A percentile compares a stretch with the other conserved stretches of the same genome.
Conservation (phyloP, 2,113 vertebrate species). For the Columba janthina region DNA sequence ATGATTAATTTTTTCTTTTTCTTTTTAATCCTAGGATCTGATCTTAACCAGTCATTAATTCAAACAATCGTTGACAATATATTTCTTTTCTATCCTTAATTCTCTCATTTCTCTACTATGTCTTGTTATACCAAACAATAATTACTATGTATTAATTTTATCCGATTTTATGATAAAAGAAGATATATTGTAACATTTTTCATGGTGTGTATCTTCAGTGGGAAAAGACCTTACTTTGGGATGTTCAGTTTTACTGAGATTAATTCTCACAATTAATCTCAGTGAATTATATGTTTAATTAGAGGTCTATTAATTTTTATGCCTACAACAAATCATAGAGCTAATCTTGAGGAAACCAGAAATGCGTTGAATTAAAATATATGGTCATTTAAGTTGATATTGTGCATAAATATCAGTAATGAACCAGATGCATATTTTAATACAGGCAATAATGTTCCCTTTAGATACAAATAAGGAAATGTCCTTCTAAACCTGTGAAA, state of each 20-base stretch:
- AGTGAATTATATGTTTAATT: constrained; percentile 66
- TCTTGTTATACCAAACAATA: constrained; percentile 32
- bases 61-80: neutral
- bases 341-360: constrained; percentile 48
- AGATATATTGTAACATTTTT: constrained; percentile 11
- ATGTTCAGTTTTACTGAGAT: constrained; percentile 45
- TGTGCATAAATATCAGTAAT: neutral
- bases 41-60: neutral
- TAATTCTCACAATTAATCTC: constrained; percentile 59
- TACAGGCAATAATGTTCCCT: neutral
- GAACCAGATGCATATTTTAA: constrained; percentile 11
- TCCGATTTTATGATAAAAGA: constrained; percentile 18
- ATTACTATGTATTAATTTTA: constrained; percentile 24
- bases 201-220: neutral
- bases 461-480: neutral
- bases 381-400: neutral
- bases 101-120: constrained; percentile 1
- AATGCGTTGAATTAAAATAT: constrained; percentile 21
- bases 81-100: neutral
- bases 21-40: neutral
- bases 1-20: neutral
- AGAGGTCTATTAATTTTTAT: constrained; percentile 58
- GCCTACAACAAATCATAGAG: neutral
- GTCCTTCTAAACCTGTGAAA: neutral
- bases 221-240: constrained; percentile 7